These are phyloP conservation scores for Diceros bicornis DNA, from an alignment of 2,797 vertebrate genomes.

Conservation along the genomic window DNA sequence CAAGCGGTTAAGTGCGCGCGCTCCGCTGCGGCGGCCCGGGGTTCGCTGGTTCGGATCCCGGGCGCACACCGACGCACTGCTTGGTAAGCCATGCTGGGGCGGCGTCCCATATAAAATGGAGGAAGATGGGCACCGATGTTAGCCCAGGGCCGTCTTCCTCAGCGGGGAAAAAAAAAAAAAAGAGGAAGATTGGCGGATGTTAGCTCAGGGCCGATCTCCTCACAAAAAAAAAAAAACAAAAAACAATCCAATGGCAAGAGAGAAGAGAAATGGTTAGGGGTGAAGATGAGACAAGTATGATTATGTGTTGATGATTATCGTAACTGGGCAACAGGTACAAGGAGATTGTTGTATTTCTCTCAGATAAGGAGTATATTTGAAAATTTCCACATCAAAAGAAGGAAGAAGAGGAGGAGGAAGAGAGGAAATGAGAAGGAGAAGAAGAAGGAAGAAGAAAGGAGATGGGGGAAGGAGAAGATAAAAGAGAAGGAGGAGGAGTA, in stretches of 20 bases:
- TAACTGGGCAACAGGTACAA: not conserved
- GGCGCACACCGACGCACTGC: too few relatives aligned
- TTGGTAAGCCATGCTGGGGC: too few relatives aligned
- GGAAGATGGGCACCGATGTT: too few relatives aligned
- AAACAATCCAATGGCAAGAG: not conserved
- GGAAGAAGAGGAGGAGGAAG: not conserved
- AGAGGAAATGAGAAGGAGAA: not conserved
- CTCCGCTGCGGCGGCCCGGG: too few relatives aligned
- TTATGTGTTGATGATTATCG: not conserved
- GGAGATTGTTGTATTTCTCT: not conserved
- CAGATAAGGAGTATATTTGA: not conserved
- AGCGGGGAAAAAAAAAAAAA: too few relatives aligned
- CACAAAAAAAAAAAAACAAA: too few relatives aligned
- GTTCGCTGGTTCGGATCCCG: too few relatives aligned
- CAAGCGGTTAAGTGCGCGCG: too few relatives aligned
- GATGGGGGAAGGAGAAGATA: not conserved
- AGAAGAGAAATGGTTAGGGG: not conserved
- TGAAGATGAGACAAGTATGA: not conserved
- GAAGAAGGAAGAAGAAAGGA: not conserved
- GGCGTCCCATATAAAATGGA: too few relatives aligned
- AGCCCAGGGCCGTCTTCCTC: too few relatives aligned
- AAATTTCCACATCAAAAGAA: not conserved
- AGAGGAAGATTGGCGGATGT: too few relatives aligned
- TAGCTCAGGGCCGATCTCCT: too few relatives aligned
- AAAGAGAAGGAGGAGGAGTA: not conserved